Evolutionary conservation across 2,113 vertebrate species (phyloP).

Genomic region (Cephalopholis sonnerati): DNA sequence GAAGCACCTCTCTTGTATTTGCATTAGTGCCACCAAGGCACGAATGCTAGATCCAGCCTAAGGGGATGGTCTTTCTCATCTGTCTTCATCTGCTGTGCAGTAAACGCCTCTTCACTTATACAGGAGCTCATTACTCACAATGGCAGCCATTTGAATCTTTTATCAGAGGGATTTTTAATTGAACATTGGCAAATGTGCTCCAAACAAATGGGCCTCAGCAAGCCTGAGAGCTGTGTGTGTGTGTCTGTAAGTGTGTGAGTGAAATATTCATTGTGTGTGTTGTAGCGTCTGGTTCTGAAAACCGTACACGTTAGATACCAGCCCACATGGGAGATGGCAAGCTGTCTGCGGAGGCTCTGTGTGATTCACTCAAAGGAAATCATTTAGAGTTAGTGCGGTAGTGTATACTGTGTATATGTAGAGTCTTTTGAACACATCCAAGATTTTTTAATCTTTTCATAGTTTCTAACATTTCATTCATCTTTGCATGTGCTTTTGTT

Average conservation of each 20-base stretch:
- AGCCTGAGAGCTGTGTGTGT: conserved; percentile 53
- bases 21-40: conserved; percentile 71
- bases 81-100: conserved; percentile 79
- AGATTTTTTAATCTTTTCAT: not conserved
- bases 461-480: conserved; percentile 1
- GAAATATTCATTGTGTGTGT: conserved; percentile 61
- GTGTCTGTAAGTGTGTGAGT: conserved; percentile 32
- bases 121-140: conserved; percentile 81
- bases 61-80: conserved; percentile 72
- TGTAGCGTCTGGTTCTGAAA: conserved; percentile 64
- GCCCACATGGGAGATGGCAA: conserved; percentile 61
- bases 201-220: conserved; percentile 72
- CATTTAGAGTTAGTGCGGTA: conserved; percentile 14
- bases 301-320: conserved; percentile 59
- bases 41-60: conserved; percentile 64
- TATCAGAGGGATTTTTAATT: conserved; percentile 81
- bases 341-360: conserved; percentile 57
- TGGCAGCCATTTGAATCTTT: conserved; percentile 82
- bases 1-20: conserved; percentile 59
- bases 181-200: conserved; percentile 77
- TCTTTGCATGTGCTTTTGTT: not conserved
- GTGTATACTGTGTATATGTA: conserved; percentile 8
- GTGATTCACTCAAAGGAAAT: conserved; percentile 56
- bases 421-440: not conserved
- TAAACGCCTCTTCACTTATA: conserved; percentile 83